Conservation (phyloP, 2,888 invertebrate species). For the Orthosia gothica region DNA sequence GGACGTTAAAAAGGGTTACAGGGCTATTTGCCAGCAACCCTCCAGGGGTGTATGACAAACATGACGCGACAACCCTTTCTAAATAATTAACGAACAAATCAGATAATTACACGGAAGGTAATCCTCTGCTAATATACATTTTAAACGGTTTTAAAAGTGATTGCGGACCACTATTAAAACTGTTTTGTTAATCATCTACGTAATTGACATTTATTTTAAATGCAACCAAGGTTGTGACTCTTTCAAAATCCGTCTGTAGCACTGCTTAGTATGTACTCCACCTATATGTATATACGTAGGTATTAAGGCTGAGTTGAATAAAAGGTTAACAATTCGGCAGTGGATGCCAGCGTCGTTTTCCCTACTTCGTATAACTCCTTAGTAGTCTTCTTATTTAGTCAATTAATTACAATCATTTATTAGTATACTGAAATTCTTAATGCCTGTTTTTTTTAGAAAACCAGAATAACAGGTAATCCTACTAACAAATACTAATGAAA, state of each 20-base stretch:
- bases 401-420: too few species aligned
- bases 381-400: too few species aligned
- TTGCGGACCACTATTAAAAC: background rate
- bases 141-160: conserved; percentile 32
- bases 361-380: too few species aligned
- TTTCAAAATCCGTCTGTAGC: background rate
- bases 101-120: conserved; percentile 56
- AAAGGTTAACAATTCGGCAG: too few species aligned
- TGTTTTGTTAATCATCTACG: background rate
- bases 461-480: too few species aligned
- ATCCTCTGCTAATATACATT: conserved; percentile 43
- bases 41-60: conserved; percentile 60
- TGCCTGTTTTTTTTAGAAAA: too few species aligned
- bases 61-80: conserved; percentile 64
- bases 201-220: background rate
- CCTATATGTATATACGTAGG: too few species aligned
- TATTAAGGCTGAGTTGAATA: too few species aligned
- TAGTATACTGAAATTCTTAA: too few species aligned
- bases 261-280: too few species aligned
- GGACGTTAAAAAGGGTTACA: conserved; percentile 57
- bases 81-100: conserved; percentile 68
- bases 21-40: conserved; percentile 55
- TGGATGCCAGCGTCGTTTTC: too few species aligned
- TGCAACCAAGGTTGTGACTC: background rate
- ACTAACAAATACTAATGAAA: too few species aligned